Evolutionary conservation across 2,888 invertebrate genomes (phyloP), one percentile per base, ranked within the genome.

Genomic region (Calameuta filiformis): DNA sequence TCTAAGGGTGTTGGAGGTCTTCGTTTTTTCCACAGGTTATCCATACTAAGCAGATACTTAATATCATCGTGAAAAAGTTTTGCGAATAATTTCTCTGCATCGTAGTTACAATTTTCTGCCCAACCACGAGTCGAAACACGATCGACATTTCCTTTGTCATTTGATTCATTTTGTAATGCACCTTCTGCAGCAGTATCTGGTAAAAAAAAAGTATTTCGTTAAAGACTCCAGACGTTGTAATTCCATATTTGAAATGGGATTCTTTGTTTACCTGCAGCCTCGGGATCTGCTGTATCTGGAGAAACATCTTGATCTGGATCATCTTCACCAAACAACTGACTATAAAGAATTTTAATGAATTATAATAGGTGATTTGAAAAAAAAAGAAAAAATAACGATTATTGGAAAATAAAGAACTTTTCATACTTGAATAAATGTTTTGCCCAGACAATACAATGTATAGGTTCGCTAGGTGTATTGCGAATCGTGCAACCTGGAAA

Each of bases 361-460:
- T 78, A 75, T 12, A n/a, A 73, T 69, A 75, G 73, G 69, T 76
- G 75, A 71, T 73, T 75, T n/a, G 12, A 3, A 80, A 79, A 69
- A 69, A 11, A 78, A 81, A 15, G 79, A 79, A 69, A 69, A 11
- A 78, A 81, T 12, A 74, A 73, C 15, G 68, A 23, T 56, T 23
- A 78, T 34, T 68, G 31, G n/a, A 56, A 73, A 69, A 30, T 75
- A 56, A 56, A 30, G 33, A n/a, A 73, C 40, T n/a, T 75, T 35
- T 92, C 94, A 93, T 92, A 97, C 96, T 99, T 99, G 92, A 99
- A 99, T 12, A 99, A 94, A 93, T 99, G 98, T 92, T 99, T 99
- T 0, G 98, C 97, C 99, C 99, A 99, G 33, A 99, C 99, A 84
- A 99, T 98, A 91, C 99, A 99, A 92, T 99, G 99, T 85, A 99